Evolutionary conservation across 2,113 vertebrate species (phyloP).

Genomic region (Zapornia atra): DNA sequence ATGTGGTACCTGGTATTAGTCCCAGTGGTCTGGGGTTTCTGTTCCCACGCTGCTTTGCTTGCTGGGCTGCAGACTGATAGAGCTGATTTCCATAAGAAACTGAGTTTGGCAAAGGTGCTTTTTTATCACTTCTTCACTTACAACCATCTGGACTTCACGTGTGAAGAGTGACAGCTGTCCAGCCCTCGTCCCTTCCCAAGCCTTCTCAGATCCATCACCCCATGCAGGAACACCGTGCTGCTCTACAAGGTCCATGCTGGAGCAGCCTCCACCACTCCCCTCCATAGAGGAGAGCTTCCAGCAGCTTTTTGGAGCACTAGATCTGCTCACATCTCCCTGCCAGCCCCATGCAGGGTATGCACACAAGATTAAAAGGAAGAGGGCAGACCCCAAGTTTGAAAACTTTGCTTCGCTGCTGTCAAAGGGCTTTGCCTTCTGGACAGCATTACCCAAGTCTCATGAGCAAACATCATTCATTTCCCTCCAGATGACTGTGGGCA

Average conservation of each 20-base stretch:
- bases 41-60: background rate
- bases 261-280: background rate
- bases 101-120: background rate
- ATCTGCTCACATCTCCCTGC: too few relatives aligned
- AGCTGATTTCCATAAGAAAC: background rate
- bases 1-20: background rate
- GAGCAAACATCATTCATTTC: background rate
- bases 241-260: rapidly evolving
- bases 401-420: background rate
- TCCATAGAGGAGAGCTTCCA: background rate
- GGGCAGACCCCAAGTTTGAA: background rate
- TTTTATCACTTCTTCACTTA: background rate
- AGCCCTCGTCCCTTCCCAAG: background rate
- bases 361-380: background rate
- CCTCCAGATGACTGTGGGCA: background rate
- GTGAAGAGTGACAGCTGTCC: background rate
- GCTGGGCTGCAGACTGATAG: background rate
- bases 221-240: rapidly evolving
- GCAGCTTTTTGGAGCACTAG: background rate
- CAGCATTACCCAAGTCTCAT: too few relatives aligned
- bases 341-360: rapidly evolving
- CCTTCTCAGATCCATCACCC: background rate
- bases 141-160: background rate
- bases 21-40: background rate
- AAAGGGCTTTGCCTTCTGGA: background rate